phyloP scores from a whole-genome alignment of 2,113 vertebrate genomes.

The Mormoops blainvillei region DNA sequence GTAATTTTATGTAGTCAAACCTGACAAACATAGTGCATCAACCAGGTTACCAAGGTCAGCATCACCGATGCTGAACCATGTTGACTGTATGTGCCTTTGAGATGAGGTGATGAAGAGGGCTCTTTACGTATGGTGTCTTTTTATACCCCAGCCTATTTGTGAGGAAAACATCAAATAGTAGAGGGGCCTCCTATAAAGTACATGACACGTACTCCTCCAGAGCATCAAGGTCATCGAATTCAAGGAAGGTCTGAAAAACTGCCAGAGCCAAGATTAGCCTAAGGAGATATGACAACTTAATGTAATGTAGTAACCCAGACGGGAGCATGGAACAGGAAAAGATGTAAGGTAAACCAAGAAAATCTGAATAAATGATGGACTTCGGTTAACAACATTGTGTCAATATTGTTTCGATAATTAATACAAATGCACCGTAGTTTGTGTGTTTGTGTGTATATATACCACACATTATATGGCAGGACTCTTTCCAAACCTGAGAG shows the following conservation, averaged over 20 bases:
- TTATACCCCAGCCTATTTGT: not conserved
- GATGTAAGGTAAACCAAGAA: not conserved
- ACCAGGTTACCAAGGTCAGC: not conserved
- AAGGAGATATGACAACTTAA: not conserved
- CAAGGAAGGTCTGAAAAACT: not conserved
- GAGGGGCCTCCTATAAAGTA: not conserved
- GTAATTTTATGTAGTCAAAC: not conserved
- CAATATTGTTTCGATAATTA: not conserved
- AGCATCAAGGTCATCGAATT: not conserved
- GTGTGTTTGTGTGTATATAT: too few relatives aligned
- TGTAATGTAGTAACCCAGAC: not conserved
- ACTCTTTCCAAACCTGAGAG: not conserved
- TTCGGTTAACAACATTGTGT: not conserved
- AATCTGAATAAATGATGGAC: not conserved
- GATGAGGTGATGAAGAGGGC: not conserved
- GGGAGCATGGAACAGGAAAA: not conserved
- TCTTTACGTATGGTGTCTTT: not conserved
- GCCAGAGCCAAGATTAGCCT: not conserved
- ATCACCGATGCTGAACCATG: not conserved
- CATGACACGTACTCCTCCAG: not conserved
- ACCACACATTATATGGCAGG: too few relatives aligned
- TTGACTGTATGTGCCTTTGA: not conserved
- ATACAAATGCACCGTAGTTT: not conserved
- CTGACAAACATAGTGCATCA: not conserved
- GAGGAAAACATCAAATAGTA: not conserved